Evolutionary conservation across 1,140 invertebrate species (phyloP).

Genomic region (Parasteatoda tepidariorum): DNA sequence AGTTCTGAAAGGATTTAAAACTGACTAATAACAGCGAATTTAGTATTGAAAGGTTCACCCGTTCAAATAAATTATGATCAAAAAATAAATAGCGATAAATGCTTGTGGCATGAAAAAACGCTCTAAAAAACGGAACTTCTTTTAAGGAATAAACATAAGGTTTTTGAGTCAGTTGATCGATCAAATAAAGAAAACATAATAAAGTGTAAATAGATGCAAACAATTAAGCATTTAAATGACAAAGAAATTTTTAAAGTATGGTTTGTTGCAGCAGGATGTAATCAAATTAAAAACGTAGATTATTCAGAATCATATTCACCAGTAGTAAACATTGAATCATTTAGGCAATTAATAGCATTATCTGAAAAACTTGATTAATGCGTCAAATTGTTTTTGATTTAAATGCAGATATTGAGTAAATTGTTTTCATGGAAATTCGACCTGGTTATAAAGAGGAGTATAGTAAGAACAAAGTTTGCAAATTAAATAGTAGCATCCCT

Average conservation of each 20-base stretch:
- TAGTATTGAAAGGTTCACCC: background rate
- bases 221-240: background rate
- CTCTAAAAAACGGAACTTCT: background rate
- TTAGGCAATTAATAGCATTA: conserved; percentile 64
- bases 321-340: too few relatives aligned
- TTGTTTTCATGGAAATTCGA: conserved; percentile 68
- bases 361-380: background rate
- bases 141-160: conserved; percentile 2
- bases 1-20: background rate
- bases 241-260: conserved; percentile 26
- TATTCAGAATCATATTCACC: too few relatives aligned
- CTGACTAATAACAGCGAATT: background rate
- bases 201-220: background rate
- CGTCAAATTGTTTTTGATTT: conserved; percentile 63
- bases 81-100: background rate
- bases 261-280: conserved; percentile 50
- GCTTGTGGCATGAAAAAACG: background rate
- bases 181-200: background rate
- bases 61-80: background rate
- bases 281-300: too few relatives aligned
- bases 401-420: conserved; percentile 67
- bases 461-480: conserved; percentile 57
- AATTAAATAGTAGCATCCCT: conserved; percentile 68
- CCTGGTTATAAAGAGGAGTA: conserved; percentile 65
- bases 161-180: background rate